phyloP scores from a whole-genome alignment of 1,140 invertebrate species.

The Chironomus tepperi region DNA sequence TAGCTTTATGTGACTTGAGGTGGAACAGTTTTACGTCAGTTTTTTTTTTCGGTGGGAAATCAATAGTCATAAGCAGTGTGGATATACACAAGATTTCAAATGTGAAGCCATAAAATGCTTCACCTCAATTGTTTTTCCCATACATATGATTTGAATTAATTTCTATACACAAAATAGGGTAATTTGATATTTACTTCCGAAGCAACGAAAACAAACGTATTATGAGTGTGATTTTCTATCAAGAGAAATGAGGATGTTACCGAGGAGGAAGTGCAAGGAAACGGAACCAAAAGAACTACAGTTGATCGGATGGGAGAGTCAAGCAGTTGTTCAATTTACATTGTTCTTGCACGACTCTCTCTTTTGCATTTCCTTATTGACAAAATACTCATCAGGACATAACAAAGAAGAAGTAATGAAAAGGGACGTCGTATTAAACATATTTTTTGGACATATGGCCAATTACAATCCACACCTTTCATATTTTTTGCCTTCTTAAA shows the following conservation, averaged over 20 bases:
- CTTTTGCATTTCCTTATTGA: background rate
- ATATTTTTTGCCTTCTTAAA: background rate
- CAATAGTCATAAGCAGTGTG: background rate
- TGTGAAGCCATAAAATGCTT: slow-evolving; percentile 5
- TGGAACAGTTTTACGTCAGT: background rate
- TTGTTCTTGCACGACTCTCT: background rate
- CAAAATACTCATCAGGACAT: background rate
- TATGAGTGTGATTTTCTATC: background rate
- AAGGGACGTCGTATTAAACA: background rate
- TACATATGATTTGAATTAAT: background rate
- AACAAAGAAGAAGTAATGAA: background rate
- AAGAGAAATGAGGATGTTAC: slow-evolving; percentile 2
- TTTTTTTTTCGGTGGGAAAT: slow-evolving; percentile 17
- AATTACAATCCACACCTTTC: slow-evolving; percentile 17
- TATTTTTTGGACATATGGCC: slow-evolving; percentile 11
- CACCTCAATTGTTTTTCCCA: slow-evolving; percentile 5
- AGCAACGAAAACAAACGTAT: background rate
- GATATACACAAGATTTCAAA: background rate
- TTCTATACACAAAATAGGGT: background rate
- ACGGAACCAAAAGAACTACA: slow-evolving; percentile 14
- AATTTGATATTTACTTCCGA: slow-evolving; percentile 23
- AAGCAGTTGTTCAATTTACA: slow-evolving; percentile 2
- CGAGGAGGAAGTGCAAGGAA: slow-evolving; percentile 16
- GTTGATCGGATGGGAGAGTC: slow-evolving; percentile 1
- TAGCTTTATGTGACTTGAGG: background rate